Evolutionary conservation across 2,888 invertebrate species (phyloP).

Genomic region (Rhagonycha lutea): DNA sequence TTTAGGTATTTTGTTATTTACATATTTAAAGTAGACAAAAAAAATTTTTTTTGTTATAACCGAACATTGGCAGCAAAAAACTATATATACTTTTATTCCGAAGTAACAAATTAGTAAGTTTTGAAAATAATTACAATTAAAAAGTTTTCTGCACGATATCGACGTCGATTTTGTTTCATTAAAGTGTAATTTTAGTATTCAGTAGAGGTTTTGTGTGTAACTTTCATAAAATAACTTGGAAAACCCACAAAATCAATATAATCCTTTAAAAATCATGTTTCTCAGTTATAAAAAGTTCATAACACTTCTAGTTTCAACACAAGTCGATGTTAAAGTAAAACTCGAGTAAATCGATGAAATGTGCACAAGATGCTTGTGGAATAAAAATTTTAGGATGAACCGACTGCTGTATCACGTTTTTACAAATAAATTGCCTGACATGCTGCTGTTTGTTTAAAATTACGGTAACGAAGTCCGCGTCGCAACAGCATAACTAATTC

Average conservation of each 20-base stretch:
- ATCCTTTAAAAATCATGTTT: slow-evolving; percentile 12
- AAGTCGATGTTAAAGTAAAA: neutral
- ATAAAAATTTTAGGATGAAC: neutral
- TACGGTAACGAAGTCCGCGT: no score
- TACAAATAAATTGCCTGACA: neutral
- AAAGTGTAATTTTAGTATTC: slow-evolving; percentile 9
- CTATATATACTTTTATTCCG: neutral
- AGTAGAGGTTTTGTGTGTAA: neutral
- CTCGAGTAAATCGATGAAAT: neutral
- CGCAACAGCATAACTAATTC: neutral
- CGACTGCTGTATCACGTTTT: neutral
- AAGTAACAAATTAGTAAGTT: neutral
- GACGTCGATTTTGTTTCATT: slow-evolving; percentile 1
- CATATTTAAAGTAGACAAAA: no score
- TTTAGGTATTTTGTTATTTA: no score
- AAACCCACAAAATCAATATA: slow-evolving; percentile 10
- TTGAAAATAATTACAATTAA: neutral
- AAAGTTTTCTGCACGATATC: neutral
- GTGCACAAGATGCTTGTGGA: neutral
- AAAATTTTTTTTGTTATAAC: neutral
- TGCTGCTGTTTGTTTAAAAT: neutral
- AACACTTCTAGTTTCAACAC: neutral
- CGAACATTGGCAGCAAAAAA: neutral
- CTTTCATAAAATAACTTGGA: slow-evolving; percentile 8
- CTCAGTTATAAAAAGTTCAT: slow-evolving; percentile 9